Conservation (phyloP, 2,888 invertebrate species). For the Seira musarum region DNA sequence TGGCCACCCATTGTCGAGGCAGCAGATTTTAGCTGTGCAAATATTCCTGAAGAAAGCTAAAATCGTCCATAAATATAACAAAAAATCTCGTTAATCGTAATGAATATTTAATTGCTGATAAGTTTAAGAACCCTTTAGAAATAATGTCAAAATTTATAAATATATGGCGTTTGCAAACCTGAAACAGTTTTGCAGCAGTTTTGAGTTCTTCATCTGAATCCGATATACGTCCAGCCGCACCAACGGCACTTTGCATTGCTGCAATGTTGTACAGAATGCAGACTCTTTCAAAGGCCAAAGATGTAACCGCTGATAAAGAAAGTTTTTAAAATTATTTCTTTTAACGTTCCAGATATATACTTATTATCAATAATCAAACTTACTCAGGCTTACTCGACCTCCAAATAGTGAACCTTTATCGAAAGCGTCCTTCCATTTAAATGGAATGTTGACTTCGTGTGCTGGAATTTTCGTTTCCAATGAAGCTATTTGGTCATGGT, state of each 20-base stretch:
- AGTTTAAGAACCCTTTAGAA: too few species aligned
- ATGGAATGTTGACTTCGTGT: slow-evolving; percentile 94
- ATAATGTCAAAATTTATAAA: too few species aligned
- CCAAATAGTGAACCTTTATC: slow-evolving; percentile 96
- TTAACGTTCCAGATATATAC: too few species aligned
- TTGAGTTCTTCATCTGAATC: slow-evolving; percentile 96
- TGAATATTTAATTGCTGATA: too few species aligned
- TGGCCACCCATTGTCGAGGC: slow-evolving; percentile 79
- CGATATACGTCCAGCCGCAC: slow-evolving; percentile 77
- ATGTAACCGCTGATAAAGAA: slow-evolving; percentile 82
- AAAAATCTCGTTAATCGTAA: too few species aligned
- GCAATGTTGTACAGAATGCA: slow-evolving; percentile 97
- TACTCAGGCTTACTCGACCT: slow-evolving; percentile 92
- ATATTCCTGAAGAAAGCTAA: slow-evolving; percentile 85
- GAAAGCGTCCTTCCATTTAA: slow-evolving; percentile 99
- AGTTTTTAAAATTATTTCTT: slow-evolving; percentile 18
- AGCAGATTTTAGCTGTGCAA: slow-evolving; percentile 84
- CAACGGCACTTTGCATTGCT: slow-evolving; percentile 91
- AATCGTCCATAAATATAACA: too few species aligned
- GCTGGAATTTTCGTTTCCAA: slow-evolving; percentile 95
- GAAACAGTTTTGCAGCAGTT: slow-evolving; percentile 91
- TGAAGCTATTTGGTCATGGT: slow-evolving; percentile 95
- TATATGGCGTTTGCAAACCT: too few species aligned
- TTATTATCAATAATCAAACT: slow-evolving; percentile 72
- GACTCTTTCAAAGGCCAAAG: slow-evolving; percentile 92